Base-by-base conservation (phyloP, 2,888 invertebrate species). In the Thelaira solivaga region DNA sequence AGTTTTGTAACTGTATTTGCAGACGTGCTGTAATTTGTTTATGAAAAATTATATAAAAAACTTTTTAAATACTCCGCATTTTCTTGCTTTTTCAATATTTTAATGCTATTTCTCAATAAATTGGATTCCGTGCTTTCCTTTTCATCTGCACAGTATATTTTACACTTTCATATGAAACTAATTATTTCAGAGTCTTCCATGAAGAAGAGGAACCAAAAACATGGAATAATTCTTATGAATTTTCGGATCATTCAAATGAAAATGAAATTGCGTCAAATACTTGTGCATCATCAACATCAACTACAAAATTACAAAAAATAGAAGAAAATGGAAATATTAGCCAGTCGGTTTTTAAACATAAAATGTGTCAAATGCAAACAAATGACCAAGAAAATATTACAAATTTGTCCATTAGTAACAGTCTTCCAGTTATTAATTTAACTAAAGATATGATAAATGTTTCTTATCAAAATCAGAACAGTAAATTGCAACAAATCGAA, bases 211-310 rank as follows among this genome's bases (percentile, higher is more conserved):
- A 80, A 39, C 75, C 81, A 6, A 76, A 76, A 65, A 61, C 76
- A 11, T 81, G 80, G 80, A 76, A 81, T 18, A 79, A 81, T 41
- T 80, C 81, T 0, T 82, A 81, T 51, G 82, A 81, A 61, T 68
- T 80, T 18, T 80, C 80, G 0, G 82, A 82, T 62, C 45, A 76
- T 67, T 43, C 72, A 43, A 74, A 75, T 61, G 34, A 1, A 4
- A 76, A 71, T 10, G 69, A 72, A 31, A 62, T 31, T 11, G 36
- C 24, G 16, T 41, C 51, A 36, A 64, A 53, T 31, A 18, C 13
- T 16, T 31, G 39, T 29, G 34, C 10, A 20, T 4, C 47, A 11
- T 4, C 18, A 41, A 29, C 18, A 7, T 7, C 5, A 41, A 10
- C 1, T 39, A 8, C 26, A 18, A 39, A 43, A 18, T n/a, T 16